These are phyloP conservation scores for Rhinogobius similis DNA, from an alignment of 2,113 vertebrate genomes.

Conservation along the genomic window DNA sequence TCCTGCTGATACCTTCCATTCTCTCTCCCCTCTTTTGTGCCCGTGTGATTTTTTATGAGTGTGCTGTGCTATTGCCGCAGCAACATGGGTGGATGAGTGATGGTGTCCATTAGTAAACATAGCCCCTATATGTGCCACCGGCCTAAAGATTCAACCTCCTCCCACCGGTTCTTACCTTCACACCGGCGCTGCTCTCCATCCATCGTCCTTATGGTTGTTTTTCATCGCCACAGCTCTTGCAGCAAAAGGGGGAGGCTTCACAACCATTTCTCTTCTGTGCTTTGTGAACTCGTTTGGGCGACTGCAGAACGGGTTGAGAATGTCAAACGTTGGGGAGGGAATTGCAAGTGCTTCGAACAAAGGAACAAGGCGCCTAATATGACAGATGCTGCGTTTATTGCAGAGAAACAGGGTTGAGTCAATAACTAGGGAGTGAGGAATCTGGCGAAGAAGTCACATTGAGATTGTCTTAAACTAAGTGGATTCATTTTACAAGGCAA, in stretches of 20 bases:
- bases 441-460: constrained; percentile 21
- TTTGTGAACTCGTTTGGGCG: constrained; percentile 29
- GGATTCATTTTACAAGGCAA: constrained; percentile 26
- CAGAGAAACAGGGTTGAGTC: constrained; percentile 43
- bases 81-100: constrained; percentile 72
- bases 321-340: constrained; percentile 59
- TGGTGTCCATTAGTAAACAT: constrained; percentile 76
- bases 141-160: constrained; percentile 58
- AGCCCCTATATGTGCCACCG: constrained; percentile 68
- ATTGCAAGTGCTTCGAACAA: constrained; percentile 45
- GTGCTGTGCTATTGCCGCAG: constrained; percentile 55
- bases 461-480: constrained; percentile 20
- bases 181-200: constrained; percentile 37
- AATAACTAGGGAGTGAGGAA: constrained; percentile 22
- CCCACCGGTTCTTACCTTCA: constrained; percentile 26
- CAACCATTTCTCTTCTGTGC: constrained; percentile 54
- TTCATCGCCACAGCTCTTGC: constrained; percentile 56
- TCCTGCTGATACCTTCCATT: constrained; percentile 66
- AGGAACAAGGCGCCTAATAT: constrained; percentile 46
- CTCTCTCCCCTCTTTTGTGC: constrained; percentile 63
- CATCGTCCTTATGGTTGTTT: constrained; percentile 62
- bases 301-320: constrained; percentile 54
- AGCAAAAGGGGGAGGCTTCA: constrained; percentile 46
- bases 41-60: constrained; percentile 63
- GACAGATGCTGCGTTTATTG: constrained; percentile 56